Conservation (phyloP, 2,888 invertebrate species). For the Portevinia maculata region DNA sequence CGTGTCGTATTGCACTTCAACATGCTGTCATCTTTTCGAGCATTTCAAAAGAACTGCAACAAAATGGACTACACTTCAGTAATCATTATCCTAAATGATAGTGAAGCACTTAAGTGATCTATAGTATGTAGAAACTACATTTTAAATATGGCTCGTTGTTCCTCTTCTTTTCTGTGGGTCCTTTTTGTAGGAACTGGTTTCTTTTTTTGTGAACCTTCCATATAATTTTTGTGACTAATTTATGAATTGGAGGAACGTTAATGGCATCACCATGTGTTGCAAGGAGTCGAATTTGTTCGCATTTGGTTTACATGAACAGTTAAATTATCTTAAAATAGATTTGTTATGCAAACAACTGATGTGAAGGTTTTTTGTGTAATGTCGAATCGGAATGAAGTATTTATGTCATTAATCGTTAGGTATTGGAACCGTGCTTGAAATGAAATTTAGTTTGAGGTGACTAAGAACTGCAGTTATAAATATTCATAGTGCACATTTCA, state of each 20-base stretch:
- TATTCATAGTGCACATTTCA: no score
- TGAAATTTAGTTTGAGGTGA: no score
- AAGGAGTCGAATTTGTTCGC: slow-evolving; percentile 55
- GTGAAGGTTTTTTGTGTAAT: slow-evolving; percentile 33
- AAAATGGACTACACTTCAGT: slow-evolving; percentile 36
- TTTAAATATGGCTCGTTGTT: slow-evolving; percentile 48
- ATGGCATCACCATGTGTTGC: slow-evolving; percentile 57
- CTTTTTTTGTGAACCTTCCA: slow-evolving; percentile 10
- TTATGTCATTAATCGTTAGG: no score
- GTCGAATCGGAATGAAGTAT: slow-evolving; percentile 41
- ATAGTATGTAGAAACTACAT: slow-evolving; percentile 38
- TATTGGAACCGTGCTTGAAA: no score
- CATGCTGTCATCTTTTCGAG: slow-evolving; percentile 33
- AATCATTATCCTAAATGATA: slow-evolving; percentile 67
- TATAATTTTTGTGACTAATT: slow-evolving; percentile 50
- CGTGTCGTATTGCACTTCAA: slow-evolving; percentile 62
- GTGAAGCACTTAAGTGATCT: slow-evolving; percentile 65
- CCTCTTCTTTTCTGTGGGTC: slow-evolving; percentile 40
- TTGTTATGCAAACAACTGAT: slow-evolving; percentile 20
- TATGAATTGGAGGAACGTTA: slow-evolving; percentile 43
- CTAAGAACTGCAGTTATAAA: no score
- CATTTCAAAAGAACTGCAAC: slow-evolving; percentile 51
- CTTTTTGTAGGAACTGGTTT: slow-evolving; percentile 12
- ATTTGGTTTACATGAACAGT: slow-evolving; percentile 44
- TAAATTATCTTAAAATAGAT: no score